Base-by-base conservation (phyloP, 2,888 invertebrate species). In the Trichogramma evanescens region DNA sequence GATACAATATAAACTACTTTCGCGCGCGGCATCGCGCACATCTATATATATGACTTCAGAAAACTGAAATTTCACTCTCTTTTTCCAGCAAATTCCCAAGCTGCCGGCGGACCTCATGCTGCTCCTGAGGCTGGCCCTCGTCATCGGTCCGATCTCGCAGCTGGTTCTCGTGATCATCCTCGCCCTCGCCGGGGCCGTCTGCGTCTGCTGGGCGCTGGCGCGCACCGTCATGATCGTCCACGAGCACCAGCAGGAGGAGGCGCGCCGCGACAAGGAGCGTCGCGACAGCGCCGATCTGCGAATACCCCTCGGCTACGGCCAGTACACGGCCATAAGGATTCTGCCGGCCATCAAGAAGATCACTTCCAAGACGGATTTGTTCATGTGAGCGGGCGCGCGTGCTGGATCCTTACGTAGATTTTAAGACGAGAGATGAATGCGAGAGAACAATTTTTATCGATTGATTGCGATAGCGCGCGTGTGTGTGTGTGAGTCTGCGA, bases 291-390 rank as follows among this genome's bases (percentile, higher is more conserved):
- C 67, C 6, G 77, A 78, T 57, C 67, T 74, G 8, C 72, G 72
- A 66, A 73, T 77, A 71, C 73, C 77, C 0, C 66, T 77, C 26
- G 74, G 72, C 10, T 74, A 75, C 49, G 74, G 74, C 1, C 53
- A 6, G 51, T 75, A 76, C 59, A 72, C 75, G 26, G 70, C 76
- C 1, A 76, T 77, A 44, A 71, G 70, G 56, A 75, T 78, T 63
- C 62, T 78, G n/a, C 75, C 77, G 3, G 70, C 75, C 0, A 70
- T 77, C 4, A 75, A 73, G 63, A 76, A 75, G 55, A 76, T 76
- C 8, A 76, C 75, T 4, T 77, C 76, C 2, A 74, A 69, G 55
- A 71, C 75, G 50, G 75, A 75, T 64, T 48, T 48, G n/a, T n/a
- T 5, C 7, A 10, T 13, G n/a, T n/a, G 5, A 13, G 48, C 26